Base-by-base conservation (phyloP, 2,888 invertebrate genomes). In the Brachynemurus nebulosus region DNA sequence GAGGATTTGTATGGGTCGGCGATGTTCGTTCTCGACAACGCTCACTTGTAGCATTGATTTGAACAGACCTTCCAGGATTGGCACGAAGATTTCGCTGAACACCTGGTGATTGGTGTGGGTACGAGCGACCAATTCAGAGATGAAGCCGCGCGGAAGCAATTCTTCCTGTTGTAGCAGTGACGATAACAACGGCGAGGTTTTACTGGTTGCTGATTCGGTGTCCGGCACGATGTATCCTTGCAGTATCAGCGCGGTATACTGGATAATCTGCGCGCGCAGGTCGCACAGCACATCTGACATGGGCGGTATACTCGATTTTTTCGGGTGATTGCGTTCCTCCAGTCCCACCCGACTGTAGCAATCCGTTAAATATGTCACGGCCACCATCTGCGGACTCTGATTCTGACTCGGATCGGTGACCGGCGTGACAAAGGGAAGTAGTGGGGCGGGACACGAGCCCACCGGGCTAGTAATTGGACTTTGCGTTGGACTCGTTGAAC, bases 281-380 rank as follows among this genome's bases (percentile, higher is more conserved):
- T 65, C 70, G 48, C 68, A 57, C 44, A 88, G 62, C 39, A 84
- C 65, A 51, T 78, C 78, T 56, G 79, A 80, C 48, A 86, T 60
- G 5, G 84, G 83, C 2, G 81, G 80, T 51, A 78, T 72, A 48
- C 80, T 83, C 53, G 80, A 78, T 58, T 77, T 76, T 68, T 84
- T 86, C 16, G 85, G 78, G 58, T 83, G 73, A 57, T 78, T 79
- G 52, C 82, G 67, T 60, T 85, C 85, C 59, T 86, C 86, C 1
- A 75, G 59, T 27, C 77, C 74, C 12, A 84, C 78, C 53, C 83
- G 72, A 30, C 78, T 75, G 60, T 86, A 86, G 57, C 72, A 74
- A 50, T 76, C 75, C 54, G 75, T 63, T 44, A 79, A 60, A 55
- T 76, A 78, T 39, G 56, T 55, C 17, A 65, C 50, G 1, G 62